A percentile compares a stretch with the other conserved stretches of the same genome.
phyloP scores from a whole-genome alignment of 2,888 invertebrate genomes.

The Dolichopus griseipennis region DNA sequence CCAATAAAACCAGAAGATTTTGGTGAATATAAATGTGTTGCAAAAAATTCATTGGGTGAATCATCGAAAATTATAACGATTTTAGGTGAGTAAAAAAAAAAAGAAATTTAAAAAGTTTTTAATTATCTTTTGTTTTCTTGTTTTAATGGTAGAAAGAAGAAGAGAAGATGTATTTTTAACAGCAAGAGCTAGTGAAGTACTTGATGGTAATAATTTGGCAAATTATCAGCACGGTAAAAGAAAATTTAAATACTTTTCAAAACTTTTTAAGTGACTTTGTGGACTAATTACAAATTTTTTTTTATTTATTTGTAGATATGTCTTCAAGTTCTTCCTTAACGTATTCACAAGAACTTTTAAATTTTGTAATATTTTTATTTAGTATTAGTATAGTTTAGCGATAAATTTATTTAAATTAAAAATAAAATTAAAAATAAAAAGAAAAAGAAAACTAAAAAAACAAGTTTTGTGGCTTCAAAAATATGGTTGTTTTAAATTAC shows the following conservation, averaged over 20 bases:
- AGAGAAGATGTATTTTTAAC: constrained; percentile 9
- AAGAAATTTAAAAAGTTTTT: neutral
- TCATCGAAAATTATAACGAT: constrained; percentile 34
- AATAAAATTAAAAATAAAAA: neutral
- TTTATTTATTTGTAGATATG: neutral
- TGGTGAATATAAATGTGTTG: constrained; percentile 70
- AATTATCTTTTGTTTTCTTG: neutral
- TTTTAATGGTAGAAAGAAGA: neutral
- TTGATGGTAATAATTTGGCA: constrained; percentile 9
- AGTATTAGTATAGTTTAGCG: neutral
- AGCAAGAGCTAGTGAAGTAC: neutral
- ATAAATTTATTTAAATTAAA: neutral
- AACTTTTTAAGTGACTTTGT: neutral
- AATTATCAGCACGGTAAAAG: constrained; percentile 8
- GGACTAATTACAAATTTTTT: neutral
- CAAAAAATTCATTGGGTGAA: constrained; percentile 71
- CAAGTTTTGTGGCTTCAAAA: neutral
- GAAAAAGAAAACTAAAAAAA: too few species aligned
- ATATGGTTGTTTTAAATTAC: neutral
- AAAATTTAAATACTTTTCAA: neutral
- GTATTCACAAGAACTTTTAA: neutral
- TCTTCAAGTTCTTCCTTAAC: neutral
- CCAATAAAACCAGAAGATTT: constrained; percentile 58
- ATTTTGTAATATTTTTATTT: constrained; percentile 3
- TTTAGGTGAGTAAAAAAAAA: neutral